These are phyloP conservation scores for Camponotus fellah DNA, from an alignment of 2,888 invertebrate species.

Conservation along the genomic window DNA sequence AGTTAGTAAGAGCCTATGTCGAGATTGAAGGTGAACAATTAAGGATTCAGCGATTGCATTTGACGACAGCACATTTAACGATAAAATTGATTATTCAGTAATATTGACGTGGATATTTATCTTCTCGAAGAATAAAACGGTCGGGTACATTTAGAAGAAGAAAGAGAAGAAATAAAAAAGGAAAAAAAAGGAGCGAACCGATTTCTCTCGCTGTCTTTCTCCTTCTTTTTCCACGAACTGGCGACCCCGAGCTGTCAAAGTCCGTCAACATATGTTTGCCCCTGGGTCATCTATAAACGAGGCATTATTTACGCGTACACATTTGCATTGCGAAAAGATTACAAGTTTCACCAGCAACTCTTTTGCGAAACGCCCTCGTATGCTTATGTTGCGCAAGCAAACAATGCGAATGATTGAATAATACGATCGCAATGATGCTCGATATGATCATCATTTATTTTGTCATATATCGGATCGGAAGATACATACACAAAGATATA, in stretches of 20 bases:
- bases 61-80: not conserved
- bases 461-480: not conserved
- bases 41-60: not conserved
- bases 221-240: slow-evolving; percentile 61
- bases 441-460: not conserved
- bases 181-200: slow-evolving; percentile 66
- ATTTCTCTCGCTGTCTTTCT: slow-evolving; percentile 71
- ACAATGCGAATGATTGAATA: not conserved
- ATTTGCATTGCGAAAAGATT: slow-evolving; percentile 47
- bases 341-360: slow-evolving; percentile 22
- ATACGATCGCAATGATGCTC: not conserved
- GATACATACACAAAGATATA: not conserved
- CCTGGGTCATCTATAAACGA: slow-evolving; percentile 69
- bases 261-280: slow-evolving; percentile 76
- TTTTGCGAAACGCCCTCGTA: slow-evolving; percentile 12
- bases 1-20: not conserved
- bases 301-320: slow-evolving; percentile 66
- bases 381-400: slow-evolving; percentile 13
- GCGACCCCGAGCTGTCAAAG: slow-evolving; percentile 83
- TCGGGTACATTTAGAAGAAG: slow-evolving; percentile 24
- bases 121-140: slow-evolving; percentile 16
- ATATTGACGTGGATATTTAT: slow-evolving; percentile 13
- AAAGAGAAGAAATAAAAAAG: slow-evolving; percentile 33
- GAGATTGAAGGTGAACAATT: not conserved
- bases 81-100: not conserved